Evolutionary conservation across 2,797 vertebrate species (phyloP).

Genomic region (Poeciliopsis infans): DNA sequence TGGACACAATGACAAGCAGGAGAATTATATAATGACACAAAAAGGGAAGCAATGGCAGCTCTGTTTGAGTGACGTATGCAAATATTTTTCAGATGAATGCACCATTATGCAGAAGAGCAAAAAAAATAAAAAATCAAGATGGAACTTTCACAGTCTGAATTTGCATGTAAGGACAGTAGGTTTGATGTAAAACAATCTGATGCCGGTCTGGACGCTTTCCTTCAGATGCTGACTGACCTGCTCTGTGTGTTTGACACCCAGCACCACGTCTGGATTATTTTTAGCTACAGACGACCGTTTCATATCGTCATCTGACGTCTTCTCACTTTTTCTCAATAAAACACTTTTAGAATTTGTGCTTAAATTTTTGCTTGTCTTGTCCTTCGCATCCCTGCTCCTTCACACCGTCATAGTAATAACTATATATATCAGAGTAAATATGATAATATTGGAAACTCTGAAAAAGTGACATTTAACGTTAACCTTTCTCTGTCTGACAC

Average conservation of each 20-base stretch:
- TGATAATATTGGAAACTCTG: background rate
- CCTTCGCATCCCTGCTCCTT: background rate
- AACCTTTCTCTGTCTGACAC: background rate
- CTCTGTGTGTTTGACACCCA: background rate
- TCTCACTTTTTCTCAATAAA: background rate
- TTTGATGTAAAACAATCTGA: background rate
- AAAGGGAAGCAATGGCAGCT: background rate
- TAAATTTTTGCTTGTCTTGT: background rate
- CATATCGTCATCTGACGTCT: background rate
- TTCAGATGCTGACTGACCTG: background rate
- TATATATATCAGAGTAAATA: background rate
- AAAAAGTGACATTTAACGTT: background rate
- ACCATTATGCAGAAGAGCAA: background rate
- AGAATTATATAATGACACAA: background rate
- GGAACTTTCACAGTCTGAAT: background rate
- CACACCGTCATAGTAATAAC: background rate
- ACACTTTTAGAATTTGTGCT: background rate
- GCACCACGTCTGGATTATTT: background rate
- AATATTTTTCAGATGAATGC: constrained; percentile 5
- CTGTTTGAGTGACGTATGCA: background rate
- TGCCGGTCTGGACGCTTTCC: background rate
- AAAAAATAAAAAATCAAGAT: background rate
- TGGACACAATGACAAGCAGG: background rate
- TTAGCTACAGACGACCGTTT: background rate
- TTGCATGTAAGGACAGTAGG: constrained; percentile 1